Conservation (phyloP, 2,888 invertebrate species). For the Eristalis tenax region DNA sequence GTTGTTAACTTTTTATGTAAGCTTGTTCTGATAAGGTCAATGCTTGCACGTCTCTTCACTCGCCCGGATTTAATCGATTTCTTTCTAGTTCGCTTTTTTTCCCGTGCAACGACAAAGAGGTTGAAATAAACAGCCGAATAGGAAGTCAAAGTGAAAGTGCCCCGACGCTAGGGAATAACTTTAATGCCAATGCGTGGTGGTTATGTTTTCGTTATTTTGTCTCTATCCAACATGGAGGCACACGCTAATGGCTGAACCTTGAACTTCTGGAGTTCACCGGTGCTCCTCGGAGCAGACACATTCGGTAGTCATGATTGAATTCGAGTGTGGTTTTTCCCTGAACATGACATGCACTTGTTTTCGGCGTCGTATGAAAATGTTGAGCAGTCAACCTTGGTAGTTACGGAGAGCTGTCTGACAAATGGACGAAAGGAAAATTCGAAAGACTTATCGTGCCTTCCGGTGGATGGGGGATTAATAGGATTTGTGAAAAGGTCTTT, state of each 20-base stretch:
- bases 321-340: background rate
- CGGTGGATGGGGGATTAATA: background rate
- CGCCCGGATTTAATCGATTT: background rate
- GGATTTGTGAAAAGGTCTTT: background rate
- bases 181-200: background rate
- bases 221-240: background rate
- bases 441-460: background rate
- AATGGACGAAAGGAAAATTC: no score
- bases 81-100: background rate
- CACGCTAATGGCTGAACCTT: background rate
- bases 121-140: background rate
- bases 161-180: background rate
- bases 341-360: background rate
- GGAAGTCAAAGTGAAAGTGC: background rate
- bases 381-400: background rate
- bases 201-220: background rate
- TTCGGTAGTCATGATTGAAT: background rate
- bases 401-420: background rate
- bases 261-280: background rate
- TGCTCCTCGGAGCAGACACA: background rate
- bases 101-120: background rate
- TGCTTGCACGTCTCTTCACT: background rate
- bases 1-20: slow-evolving; percentile 1
- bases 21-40: background rate
- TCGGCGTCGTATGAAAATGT: background rate